A percentile compares a stretch with the other conserved stretches of the same genome.
Evolutionary conservation across 2,797 vertebrate genomes (phyloP).

Genomic region (Philypnodon macrostomus): DNA sequence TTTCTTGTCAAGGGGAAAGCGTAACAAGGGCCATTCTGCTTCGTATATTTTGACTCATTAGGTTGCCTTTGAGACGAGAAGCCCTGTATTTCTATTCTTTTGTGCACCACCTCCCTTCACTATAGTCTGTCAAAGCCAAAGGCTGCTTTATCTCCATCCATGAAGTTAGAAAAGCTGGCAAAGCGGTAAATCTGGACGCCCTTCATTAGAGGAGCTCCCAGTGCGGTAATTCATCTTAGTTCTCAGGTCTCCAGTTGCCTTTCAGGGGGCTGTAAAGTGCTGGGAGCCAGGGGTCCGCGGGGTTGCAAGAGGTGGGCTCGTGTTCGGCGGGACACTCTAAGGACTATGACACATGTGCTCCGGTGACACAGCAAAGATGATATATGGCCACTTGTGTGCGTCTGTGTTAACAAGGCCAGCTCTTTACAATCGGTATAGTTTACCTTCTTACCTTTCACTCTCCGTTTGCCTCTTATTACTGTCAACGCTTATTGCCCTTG

Average conservation of each 20-base stretch:
- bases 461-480: conserved; percentile 23
- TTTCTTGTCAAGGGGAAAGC: conserved; percentile 72
- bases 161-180: conserved; percentile 72
- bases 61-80: conserved; percentile 64
- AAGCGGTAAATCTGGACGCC: conserved; percentile 75
- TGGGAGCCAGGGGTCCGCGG: conserved; percentile 47
- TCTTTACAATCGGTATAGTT: conserved; percentile 58
- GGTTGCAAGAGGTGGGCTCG: conserved; percentile 60
- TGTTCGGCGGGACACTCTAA: conserved; percentile 58
- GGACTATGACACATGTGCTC: conserved; percentile 66
- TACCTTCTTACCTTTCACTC: conserved; percentile 21
- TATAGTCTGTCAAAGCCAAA: conserved; percentile 55
- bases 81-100: conserved; percentile 41
- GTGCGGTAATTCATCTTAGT: conserved; percentile 74
- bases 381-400: conserved; percentile 64
- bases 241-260: conserved; percentile 75
- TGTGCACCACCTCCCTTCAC: conserved; percentile 15
- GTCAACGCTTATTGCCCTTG: conserved; percentile 16
- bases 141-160: conserved; percentile 70
- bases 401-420: conserved; percentile 69
- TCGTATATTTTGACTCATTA: conserved; percentile 76
- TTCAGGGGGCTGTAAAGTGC: conserved; percentile 74
- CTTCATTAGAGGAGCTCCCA: conserved; percentile 69
- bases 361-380: conserved; percentile 68
- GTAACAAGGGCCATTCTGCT: conserved; percentile 75